Base-by-base conservation (phyloP, 2,797 vertebrate genomes). In the Choloepus didactylus region DNA sequence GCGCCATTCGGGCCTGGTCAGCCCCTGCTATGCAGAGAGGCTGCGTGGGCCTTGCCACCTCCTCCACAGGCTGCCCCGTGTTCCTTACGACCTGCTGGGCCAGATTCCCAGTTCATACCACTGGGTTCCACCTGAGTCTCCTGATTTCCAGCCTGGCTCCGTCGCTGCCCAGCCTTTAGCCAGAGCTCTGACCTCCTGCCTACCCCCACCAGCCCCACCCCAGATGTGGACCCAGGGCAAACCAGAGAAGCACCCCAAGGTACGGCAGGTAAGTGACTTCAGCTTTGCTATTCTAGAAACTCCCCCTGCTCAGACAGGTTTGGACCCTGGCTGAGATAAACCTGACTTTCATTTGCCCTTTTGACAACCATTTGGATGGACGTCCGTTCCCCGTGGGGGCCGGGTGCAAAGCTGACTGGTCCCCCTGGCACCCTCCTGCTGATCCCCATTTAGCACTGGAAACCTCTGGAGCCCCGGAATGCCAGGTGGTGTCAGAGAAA, bases 81-180 rank as follows among this genome's bases (percentile, higher is more conserved):
- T 12, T 64, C 27, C 62, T 64, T 64, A 64, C 11, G 62, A 9
- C 31, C 62, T 64, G 11, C 29, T 64, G 11, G 5, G 62, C 29
- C 62, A 31, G 62, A 64, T 64, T 64, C 62, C 29, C 62, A 31
- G 29, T 64, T 88, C 91, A 83, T 35, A 73, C 80, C 80, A 73
- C 16, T 51, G 21, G 31, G 76, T 31, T 79, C 56, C 73, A 19
- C 66, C 29, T 19, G 46, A 64, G 38, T 60, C 66, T 90, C 64
- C 59, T 51, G 77, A 35, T 27, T 85, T 76, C 67, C 44, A 92
- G 54, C 27, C 66, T 85, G 72, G 56, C 69, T 92, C 80, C 84
- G 46, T 89, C 85, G n/a, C 92, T 35, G 11, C 19, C 29, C 38
- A 41, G 60, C 18, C 29, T 35, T 60, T 21, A 70, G 82, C 72